phyloP scores from a whole-genome alignment of 2,113 vertebrate species.

The Xyliphius kryptos region DNA sequence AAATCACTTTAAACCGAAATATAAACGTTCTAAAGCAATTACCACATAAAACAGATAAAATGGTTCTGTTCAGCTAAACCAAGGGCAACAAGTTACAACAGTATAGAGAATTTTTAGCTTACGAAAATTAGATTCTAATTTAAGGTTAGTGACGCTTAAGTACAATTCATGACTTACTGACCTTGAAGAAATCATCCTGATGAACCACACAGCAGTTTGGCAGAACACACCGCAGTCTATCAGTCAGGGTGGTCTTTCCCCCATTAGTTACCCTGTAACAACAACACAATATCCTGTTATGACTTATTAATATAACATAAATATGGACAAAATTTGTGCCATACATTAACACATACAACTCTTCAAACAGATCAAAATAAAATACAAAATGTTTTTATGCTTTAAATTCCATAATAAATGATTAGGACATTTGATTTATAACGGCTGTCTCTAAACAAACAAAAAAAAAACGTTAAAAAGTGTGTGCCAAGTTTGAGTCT shows the following conservation, averaged over 20 bases:
- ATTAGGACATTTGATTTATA: too few species aligned
- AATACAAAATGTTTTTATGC: not conserved
- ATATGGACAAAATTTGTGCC: not conserved
- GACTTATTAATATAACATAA: not conserved
- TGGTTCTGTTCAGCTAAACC: too few species aligned
- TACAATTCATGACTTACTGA: slow-evolving; percentile 44
- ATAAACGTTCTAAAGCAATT: too few species aligned
- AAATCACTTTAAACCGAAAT: too few species aligned
- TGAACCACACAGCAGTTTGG: slow-evolving; percentile 92
- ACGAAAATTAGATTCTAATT: not conserved
- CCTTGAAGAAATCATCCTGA: slow-evolving; percentile 95
- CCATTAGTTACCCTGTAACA: slow-evolving; percentile 79
- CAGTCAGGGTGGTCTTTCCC: slow-evolving; percentile 88
- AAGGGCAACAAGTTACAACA: too few species aligned
- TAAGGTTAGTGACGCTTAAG: not conserved
- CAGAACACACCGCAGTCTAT: slow-evolving; percentile 65
- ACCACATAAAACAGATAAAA: too few species aligned
- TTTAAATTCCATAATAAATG: not conserved
- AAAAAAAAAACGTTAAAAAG: too few species aligned
- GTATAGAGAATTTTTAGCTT: too few species aligned
- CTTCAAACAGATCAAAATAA: not conserved
- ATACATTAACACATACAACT: not conserved
- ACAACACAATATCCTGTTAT: slow-evolving; percentile 17
- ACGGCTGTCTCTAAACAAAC: too few species aligned
- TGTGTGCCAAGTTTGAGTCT: too few species aligned